phyloP scores from a whole-genome alignment of 2,797 vertebrate species.

The Antennarius maculatus region DNA sequence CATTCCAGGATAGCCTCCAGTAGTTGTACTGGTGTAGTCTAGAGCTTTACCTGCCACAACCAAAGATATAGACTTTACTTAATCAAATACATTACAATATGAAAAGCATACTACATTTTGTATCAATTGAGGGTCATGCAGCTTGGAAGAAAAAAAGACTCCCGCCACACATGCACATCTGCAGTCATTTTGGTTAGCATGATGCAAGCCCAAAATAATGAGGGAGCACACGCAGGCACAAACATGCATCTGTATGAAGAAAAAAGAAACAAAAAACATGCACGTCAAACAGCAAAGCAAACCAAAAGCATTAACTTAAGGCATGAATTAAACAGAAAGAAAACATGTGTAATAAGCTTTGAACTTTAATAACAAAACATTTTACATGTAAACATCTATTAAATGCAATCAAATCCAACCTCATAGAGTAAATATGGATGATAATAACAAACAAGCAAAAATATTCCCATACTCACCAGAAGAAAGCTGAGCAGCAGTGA shows the following conservation, averaged over 20 bases:
- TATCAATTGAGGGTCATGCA: conserved; percentile 77
- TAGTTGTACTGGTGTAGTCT: conserved; percentile 96
- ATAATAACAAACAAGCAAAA: conserved; percentile 57
- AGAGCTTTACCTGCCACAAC: conserved; percentile 95
- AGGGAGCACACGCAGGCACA: conserved; percentile 94
- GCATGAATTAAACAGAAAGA: conserved; percentile 32
- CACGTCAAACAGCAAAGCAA: conserved; percentile 68
- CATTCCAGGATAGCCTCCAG: conserved; percentile 85
- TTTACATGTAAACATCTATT: conserved; percentile 16
- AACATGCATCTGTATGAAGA: conserved; percentile 92
- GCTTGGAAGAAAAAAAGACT: conserved; percentile 74
- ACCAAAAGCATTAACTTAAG: neutral
- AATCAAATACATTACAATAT: conserved; percentile 60
- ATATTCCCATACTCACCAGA: conserved; percentile 88
- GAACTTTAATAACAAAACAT: neutral
- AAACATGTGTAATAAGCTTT: conserved; percentile 20
- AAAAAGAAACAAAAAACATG: conserved; percentile 77
- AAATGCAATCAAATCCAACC: conserved; percentile 20
- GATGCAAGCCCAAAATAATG: conserved; percentile 89
- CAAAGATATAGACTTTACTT: conserved; percentile 67
- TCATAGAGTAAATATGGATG: conserved; percentile 57
- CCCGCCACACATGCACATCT: conserved; percentile 87
- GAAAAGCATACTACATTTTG: conserved; percentile 3
- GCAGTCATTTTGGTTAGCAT: conserved; percentile 85
- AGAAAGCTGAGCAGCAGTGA: conserved; percentile 92